Percentiles rank a stretch among this genome's conserved stretches.
These are phyloP conservation scores for Hemicordylus capensis DNA, from an alignment of 2,113 vertebrate species.

Conservation along the genomic window DNA sequence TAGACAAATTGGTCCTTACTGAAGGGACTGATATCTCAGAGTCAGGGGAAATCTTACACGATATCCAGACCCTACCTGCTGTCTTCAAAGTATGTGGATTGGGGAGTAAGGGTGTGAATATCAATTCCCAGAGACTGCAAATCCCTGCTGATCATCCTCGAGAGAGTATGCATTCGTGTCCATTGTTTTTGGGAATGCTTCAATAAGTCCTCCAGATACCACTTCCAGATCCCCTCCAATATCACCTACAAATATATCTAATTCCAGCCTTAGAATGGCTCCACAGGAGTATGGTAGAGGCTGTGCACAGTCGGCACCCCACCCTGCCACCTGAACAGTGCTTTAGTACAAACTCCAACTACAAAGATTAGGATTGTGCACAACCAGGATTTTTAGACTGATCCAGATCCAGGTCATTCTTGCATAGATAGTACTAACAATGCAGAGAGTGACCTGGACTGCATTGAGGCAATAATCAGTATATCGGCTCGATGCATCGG, in stretches of 20 bases:
- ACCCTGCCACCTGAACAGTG: background rate
- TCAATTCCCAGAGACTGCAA: background rate
- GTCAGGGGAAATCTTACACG: background rate
- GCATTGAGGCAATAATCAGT: no score
- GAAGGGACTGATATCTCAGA: background rate
- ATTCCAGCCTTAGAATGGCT: background rate
- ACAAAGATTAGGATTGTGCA: no score
- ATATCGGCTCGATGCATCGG: no score
- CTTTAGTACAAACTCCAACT: background rate
- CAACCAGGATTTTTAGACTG: no score
- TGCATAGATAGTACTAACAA: no score
- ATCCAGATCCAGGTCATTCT: no score
- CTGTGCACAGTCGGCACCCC: background rate
- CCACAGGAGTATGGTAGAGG: background rate
- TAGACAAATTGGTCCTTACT: background rate
- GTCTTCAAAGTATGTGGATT: background rate
- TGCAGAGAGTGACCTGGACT: no score
- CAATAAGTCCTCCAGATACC: no score
- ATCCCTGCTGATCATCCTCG: background rate
- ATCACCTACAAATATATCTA: no score
- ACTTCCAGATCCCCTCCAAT: no score
- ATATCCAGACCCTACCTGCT: background rate
- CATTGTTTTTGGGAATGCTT: background rate
- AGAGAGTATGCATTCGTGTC: background rate
- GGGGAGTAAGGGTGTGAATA: no score